Evolutionary conservation across 2,113 vertebrate species (phyloP).

Genomic region (Petaurus breviceps): DNA sequence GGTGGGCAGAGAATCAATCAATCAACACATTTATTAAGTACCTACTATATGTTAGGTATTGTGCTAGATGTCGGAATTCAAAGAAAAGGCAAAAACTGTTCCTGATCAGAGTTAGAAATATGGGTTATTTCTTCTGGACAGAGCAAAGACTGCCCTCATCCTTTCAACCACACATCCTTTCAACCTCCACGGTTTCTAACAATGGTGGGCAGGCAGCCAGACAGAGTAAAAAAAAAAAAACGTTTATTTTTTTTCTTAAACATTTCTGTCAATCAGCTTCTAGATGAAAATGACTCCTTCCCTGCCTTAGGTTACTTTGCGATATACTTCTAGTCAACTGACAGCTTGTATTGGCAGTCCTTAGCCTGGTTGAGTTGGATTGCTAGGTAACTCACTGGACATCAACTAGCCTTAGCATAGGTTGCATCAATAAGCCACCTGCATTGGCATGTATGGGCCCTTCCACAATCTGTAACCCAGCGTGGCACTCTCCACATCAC

Average conservation of each 20-base stretch:
- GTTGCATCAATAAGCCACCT: background rate
- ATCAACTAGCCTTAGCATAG: background rate
- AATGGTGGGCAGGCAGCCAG: background rate
- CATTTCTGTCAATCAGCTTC: background rate
- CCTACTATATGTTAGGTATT: background rate
- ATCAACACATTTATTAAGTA: background rate
- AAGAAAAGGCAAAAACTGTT: background rate
- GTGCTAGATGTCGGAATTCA: background rate
- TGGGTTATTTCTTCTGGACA: background rate
- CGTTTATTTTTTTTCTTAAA: background rate
- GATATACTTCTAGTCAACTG: background rate
- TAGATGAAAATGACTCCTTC: background rate
- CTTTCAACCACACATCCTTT: too few relatives aligned
- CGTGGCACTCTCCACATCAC: background rate
- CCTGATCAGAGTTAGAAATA: background rate
- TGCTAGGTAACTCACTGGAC: conserved; percentile 41
- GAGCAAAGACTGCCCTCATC: background rate
- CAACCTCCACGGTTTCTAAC: too few relatives aligned
- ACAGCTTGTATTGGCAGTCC: background rate
- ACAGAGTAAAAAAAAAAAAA: background rate
- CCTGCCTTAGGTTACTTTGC: background rate
- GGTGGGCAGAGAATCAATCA: background rate
- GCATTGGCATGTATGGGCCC: conserved; percentile 7
- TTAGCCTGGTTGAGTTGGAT: background rate
- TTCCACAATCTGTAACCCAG: background rate